phyloP scores from a whole-genome alignment of 35 echinoderm and acorn worm genomes.

The Heliocidaris erythrogramma region DNA sequence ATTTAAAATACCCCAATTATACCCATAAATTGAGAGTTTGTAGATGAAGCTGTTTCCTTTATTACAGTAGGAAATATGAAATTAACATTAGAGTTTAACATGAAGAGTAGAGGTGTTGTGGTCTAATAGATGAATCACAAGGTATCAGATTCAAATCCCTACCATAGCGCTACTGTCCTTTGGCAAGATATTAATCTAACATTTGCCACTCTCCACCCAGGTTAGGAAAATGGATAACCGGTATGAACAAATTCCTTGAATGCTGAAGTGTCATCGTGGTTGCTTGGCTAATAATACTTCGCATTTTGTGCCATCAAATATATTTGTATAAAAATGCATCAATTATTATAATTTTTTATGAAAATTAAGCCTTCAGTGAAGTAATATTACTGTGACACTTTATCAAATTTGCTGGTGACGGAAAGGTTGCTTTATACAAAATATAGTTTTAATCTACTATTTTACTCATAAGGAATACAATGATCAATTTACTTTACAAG shows the following conservation, averaged over 20 bases:
- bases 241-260: too few species aligned
- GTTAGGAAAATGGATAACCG: too few species aligned
- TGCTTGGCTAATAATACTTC: too few species aligned
- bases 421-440: background rate
- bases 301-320: too few species aligned
- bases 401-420: background rate
- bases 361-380: background rate
- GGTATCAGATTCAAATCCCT: too few species aligned
- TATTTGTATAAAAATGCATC: too few species aligned
- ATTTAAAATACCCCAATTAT: background rate
- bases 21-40: background rate
- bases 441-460: background rate
- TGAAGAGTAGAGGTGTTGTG: too few species aligned
- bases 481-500: background rate
- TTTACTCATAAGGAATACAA: background rate
- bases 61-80: background rate
- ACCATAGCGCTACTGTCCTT: too few species aligned
- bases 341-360: background rate
- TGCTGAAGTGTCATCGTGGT: too few species aligned
- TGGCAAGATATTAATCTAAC: too few species aligned
- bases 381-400: background rate
- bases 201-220: too few species aligned
- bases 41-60: background rate
- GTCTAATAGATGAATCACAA: too few species aligned
- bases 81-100: background rate